Conservation (phyloP, 2,888 invertebrate genomes). For the Acrobasis consociella region DNA sequence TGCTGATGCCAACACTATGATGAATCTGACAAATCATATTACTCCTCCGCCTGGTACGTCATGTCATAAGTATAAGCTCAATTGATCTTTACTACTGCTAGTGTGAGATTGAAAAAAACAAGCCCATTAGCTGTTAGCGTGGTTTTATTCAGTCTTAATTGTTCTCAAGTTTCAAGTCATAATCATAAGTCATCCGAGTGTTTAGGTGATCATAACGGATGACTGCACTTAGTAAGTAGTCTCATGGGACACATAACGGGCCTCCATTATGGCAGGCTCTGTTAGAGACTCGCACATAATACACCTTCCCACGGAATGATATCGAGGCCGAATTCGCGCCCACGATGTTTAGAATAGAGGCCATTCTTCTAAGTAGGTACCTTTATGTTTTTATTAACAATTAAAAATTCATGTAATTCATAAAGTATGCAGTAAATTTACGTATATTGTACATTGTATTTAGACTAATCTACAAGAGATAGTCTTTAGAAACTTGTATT, state of each 20-base stretch:
- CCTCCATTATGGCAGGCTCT: slow-evolving; percentile 29
- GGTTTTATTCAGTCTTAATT: background rate
- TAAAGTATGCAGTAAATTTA: background rate
- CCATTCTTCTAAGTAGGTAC: slow-evolving; percentile 23
- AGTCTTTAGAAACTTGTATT: background rate
- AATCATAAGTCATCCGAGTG: slow-evolving; percentile 21
- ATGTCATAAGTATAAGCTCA: too few species aligned
- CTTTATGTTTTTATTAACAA: slow-evolving; percentile 1
- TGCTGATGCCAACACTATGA: too few species aligned
- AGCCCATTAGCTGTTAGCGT: background rate
- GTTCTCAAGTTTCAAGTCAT: slow-evolving; percentile 22
- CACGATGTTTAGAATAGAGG: slow-evolving; percentile 38
- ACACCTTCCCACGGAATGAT: slow-evolving; percentile 64
- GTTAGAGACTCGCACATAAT: slow-evolving; percentile 43
- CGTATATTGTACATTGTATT: background rate
- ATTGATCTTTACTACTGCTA: background rate
- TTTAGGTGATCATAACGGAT: slow-evolving; percentile 30
- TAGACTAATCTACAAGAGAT: too few species aligned
- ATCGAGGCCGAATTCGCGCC: slow-evolving; percentile 55
- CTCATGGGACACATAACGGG: slow-evolving; percentile 39
- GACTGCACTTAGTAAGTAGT: slow-evolving; percentile 31
- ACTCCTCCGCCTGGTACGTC: background rate
- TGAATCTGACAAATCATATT: background rate
- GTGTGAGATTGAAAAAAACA: background rate
- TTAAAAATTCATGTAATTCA: background rate